Percentiles rank a stretch among this genome's conserved stretches.
These are phyloP conservation scores for Lymantria dispar DNA, from an alignment of 2,888 invertebrate species.

Conservation along the genomic window DNA sequence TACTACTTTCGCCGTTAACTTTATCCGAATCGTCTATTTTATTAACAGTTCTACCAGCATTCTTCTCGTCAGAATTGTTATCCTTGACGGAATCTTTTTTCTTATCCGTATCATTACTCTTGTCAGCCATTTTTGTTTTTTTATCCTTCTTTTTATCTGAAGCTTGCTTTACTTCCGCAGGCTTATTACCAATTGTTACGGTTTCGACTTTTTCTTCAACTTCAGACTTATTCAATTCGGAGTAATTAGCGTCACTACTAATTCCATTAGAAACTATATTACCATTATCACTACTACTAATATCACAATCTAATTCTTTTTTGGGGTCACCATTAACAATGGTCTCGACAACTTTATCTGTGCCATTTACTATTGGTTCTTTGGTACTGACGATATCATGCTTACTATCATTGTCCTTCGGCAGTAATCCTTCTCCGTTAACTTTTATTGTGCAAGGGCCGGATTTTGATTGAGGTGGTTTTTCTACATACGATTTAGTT, in stretches of 20 bases:
- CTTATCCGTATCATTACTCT: constrained; percentile 53
- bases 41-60: constrained; percentile 43
- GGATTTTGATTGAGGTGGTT: constrained; percentile 52
- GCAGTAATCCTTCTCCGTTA: constrained; percentile 61
- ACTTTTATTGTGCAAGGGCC: constrained; percentile 49
- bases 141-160: constrained; percentile 66
- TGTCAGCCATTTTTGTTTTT: constrained; percentile 55
- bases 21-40: constrained; percentile 49
- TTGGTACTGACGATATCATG: constrained; percentile 69
- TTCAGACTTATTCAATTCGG: constrained; percentile 64
- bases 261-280: constrained; percentile 78
- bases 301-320: constrained; percentile 77
- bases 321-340: constrained; percentile 69
- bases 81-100: constrained; percentile 50
- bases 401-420: constrained; percentile 53
- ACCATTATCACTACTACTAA: constrained; percentile 77
- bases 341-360: constrained; percentile 51
- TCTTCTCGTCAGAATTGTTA: constrained; percentile 41
- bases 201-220: constrained; percentile 58
- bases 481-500: constrained; percentile 56
- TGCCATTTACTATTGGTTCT: constrained; percentile 73
- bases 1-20: constrained; percentile 53
- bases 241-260: constrained; percentile 60
- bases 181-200: constrained; percentile 42
- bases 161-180: constrained; percentile 46